A percentile compares a stretch with the other conserved stretches of the same genome.
phyloP scores from a whole-genome alignment of 1,140 invertebrate genomes.

The Aleiodes sp. region DNA sequence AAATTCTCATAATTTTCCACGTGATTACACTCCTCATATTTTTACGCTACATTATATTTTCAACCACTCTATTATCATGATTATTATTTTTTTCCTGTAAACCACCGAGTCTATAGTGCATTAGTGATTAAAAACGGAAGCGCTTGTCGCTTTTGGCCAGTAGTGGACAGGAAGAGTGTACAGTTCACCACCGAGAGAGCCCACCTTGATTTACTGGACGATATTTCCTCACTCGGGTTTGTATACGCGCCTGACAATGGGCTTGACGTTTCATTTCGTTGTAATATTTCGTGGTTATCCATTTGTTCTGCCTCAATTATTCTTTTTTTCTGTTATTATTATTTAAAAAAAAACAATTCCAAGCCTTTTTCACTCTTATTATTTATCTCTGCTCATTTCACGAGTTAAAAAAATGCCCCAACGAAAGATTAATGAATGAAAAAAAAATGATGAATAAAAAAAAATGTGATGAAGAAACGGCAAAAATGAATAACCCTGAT shows the following conservation, averaged over 20 bases:
- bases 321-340: background rate
- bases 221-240: constrained; percentile 40
- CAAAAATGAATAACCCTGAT: constrained; percentile 16
- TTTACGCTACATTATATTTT: background rate
- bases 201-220: constrained; percentile 44
- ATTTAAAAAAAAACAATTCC: background rate
- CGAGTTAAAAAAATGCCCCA: no score
- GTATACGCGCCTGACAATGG: constrained; percentile 39
- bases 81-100: background rate
- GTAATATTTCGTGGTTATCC: constrained; percentile 36
- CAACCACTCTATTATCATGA: background rate
- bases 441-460: background rate
- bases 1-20: background rate
- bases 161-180: constrained; percentile 20
- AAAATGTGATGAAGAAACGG: background rate
- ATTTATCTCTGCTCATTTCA: no score
- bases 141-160: constrained; percentile 25
- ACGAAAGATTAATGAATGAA: no score
- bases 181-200: constrained; percentile 18
- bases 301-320: constrained; percentile 24
- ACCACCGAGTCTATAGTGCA: background rate
- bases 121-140: constrained; percentile 43
- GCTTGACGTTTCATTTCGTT: constrained; percentile 44
- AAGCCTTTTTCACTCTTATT: background rate
- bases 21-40: no score